These are phyloP conservation scores for Actias luna DNA, from an alignment of 2,888 invertebrate genomes.

Conservation along the genomic window DNA sequence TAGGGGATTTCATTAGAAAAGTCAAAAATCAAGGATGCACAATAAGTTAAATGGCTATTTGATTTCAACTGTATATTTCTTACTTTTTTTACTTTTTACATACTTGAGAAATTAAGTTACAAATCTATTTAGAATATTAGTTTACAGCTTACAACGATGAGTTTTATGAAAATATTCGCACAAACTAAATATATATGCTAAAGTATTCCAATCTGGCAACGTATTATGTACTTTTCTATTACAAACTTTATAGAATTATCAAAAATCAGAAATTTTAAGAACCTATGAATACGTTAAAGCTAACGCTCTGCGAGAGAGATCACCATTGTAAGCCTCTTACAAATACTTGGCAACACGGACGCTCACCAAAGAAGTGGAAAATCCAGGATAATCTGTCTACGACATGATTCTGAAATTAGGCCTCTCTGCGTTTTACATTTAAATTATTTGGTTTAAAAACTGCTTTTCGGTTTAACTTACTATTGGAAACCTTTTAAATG, in stretches of 20 bases:
- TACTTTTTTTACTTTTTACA: too few relatives aligned
- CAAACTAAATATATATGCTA: neutral
- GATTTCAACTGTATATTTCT: too few relatives aligned
- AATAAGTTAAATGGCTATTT: too few relatives aligned
- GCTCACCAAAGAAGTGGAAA: slow-evolving; percentile 57
- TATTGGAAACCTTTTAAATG: slow-evolving; percentile 7
- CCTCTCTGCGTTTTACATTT: slow-evolving; percentile 51
- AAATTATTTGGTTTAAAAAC: slow-evolving; percentile 45
- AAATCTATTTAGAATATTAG: too few relatives aligned
- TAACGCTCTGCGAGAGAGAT: slow-evolving; percentile 27
- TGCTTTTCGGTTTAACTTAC: slow-evolving; percentile 16
- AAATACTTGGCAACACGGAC: slow-evolving; percentile 43
- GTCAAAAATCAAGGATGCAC: too few relatives aligned
- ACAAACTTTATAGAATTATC: neutral
- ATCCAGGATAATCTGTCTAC: slow-evolving; percentile 68
- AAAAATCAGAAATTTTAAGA: neutral
- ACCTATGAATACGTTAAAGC: slow-evolving; percentile 15
- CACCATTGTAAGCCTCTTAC: slow-evolving; percentile 59
- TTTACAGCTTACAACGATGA: too few relatives aligned
- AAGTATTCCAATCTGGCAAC: neutral
- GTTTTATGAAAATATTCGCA: neutral
- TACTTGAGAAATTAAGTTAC: too few relatives aligned
- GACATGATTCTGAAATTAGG: slow-evolving; percentile 71
- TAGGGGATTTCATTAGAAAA: too few relatives aligned
- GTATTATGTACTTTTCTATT: too few relatives aligned